These are phyloP conservation scores for Perithous albicinctus DNA, from an alignment of 2,888 invertebrate genomes.

Conservation along the genomic window DNA sequence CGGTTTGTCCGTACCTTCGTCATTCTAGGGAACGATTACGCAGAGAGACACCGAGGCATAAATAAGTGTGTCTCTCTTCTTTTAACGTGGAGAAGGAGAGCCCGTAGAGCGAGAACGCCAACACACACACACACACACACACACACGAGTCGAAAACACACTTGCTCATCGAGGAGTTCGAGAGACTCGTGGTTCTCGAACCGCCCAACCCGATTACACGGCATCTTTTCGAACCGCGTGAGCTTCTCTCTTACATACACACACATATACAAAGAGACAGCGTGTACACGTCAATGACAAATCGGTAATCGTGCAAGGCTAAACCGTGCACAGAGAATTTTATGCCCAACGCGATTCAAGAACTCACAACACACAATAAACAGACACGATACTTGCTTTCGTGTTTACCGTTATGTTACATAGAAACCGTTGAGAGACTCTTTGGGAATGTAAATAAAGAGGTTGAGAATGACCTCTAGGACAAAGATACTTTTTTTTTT, in stretches of 20 bases:
- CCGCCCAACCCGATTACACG: slow-evolving; percentile 53
- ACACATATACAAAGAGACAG: too few species aligned
- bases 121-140: too few species aligned
- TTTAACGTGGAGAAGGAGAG: too few species aligned
- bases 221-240: slow-evolving; percentile 40
- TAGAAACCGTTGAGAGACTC: slow-evolving; percentile 26
- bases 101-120: slow-evolving; percentile 16
- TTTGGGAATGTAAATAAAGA: slow-evolving; percentile 7
- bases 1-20: slow-evolving; percentile 10
- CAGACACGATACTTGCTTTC: slow-evolving; percentile 14
- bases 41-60: too few species aligned
- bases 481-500: too few species aligned
- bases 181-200: too few species aligned
- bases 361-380: slow-evolving; percentile 17
- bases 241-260: background rate
- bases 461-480: background rate
- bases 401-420: slow-evolving; percentile 45
- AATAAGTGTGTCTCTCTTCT: too few species aligned
- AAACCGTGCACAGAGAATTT: slow-evolving; percentile 2
- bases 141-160: too few species aligned
- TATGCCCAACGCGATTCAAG: slow-evolving; percentile 20
- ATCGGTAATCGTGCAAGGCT: slow-evolving; percentile 40
- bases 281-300: slow-evolving; percentile 40
- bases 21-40: slow-evolving; percentile 33
- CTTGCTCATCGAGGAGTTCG: slow-evolving; percentile 16